phyloP scores from a whole-genome alignment of 2,888 invertebrate genomes.

The Lutraria lutraria region DNA sequence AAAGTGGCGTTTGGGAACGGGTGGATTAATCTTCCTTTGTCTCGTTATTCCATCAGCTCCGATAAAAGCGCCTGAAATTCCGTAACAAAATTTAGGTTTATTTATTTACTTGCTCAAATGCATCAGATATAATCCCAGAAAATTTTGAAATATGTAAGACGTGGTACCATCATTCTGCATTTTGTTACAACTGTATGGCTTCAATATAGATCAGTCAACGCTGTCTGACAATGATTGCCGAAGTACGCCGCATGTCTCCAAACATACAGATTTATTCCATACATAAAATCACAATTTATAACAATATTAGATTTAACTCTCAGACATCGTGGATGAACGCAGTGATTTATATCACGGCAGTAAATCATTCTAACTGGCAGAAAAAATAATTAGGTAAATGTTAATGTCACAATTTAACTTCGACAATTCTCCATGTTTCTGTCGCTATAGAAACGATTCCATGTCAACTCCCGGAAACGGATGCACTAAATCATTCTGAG shows the following conservation, averaged over 20 bases:
- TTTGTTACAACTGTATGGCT: background rate
- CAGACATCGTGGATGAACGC: constrained; percentile 3
- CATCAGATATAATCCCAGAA: no score
- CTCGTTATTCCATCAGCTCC: no score
- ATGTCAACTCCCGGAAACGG: constrained; percentile 61
- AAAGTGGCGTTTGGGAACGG: no score
- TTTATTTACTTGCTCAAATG: no score
- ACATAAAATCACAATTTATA: constrained; percentile 17
- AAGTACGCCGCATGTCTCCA: background rate
- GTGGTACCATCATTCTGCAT: no score
- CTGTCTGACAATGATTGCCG: constrained; percentile 1
- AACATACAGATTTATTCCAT: background rate
- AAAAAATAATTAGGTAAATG: constrained; percentile 68
- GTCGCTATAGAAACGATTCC: constrained; percentile 60
- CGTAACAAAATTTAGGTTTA: no score
- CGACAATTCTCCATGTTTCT: constrained; percentile 55
- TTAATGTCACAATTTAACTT: constrained; percentile 66
- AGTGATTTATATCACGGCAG: background rate
- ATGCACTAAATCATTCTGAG: constrained; percentile 53
- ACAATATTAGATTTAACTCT: background rate
- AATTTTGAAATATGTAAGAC: no score
- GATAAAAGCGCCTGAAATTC: no score
- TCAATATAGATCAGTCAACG: background rate
- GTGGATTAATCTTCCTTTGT: no score
- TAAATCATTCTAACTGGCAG: constrained; percentile 48